phyloP scores from a whole-genome alignment of 2,113 vertebrate genomes.

The Charina bottae region DNA sequence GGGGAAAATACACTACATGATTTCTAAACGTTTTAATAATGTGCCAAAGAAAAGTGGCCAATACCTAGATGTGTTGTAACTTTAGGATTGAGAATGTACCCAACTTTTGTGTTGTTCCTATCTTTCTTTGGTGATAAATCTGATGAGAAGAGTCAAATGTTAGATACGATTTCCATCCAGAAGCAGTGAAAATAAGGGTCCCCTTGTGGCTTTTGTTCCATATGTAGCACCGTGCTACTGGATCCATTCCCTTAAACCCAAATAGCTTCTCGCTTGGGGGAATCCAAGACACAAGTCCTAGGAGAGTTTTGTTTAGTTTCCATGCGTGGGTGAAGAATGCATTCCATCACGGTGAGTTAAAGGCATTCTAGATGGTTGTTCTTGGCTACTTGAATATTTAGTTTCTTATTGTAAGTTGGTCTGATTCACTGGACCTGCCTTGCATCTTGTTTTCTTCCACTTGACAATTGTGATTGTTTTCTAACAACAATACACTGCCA shows the following conservation, averaged over 20 bases:
- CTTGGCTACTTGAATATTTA: slow-evolving; percentile 2
- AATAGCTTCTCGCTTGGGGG: neutral
- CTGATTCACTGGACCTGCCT: neutral
- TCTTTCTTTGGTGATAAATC: neutral
- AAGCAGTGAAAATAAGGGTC: neutral
- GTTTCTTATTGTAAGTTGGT: neutral
- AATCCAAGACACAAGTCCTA: neutral
- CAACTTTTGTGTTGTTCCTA: neutral
- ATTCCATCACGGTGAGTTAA: slow-evolving; percentile 22
- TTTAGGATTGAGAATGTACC: neutral
- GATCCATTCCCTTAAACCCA: neutral
- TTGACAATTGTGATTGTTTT: neutral
- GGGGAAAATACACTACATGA: neutral
- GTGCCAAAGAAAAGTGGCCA: neutral
- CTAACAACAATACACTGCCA: neutral
- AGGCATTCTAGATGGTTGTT: neutral
- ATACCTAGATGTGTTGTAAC: neutral
- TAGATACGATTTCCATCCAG: neutral
- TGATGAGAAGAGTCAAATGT: neutral
- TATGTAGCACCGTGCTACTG: neutral
- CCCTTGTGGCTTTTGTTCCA: neutral
- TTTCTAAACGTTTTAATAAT: neutral
- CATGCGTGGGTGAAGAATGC: neutral
- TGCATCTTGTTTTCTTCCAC: neutral
- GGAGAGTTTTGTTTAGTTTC: slow-evolving; percentile 14